A percentile compares a stretch with the other conserved stretches of the same genome.
phyloP scores from a whole-genome alignment of 1,140 invertebrate species.

The Colletes gigas region DNA sequence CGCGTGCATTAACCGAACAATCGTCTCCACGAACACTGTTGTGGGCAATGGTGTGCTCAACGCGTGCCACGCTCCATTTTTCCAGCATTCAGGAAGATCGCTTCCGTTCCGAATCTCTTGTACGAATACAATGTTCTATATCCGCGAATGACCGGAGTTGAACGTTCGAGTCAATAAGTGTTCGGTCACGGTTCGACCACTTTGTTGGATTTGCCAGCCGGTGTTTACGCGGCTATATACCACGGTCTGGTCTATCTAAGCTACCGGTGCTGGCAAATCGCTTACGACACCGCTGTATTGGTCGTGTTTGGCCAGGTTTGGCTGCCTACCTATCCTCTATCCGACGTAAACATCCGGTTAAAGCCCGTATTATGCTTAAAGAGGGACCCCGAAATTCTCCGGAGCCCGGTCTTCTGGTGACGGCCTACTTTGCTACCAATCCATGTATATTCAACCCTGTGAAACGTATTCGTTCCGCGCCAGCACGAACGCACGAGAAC shows the following conservation, averaged over 20 bases:
- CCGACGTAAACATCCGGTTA: constrained; percentile 39
- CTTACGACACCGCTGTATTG: constrained; percentile 10
- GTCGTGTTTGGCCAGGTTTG: constrained; percentile 16
- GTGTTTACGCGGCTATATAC: constrained; percentile 19
- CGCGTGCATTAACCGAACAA: too few relatives aligned
- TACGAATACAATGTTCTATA: not conserved
- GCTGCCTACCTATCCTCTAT: constrained; percentile 9
- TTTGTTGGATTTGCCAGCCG: constrained; percentile 10
- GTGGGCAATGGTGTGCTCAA: not conserved
- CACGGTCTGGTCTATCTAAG: constrained; percentile 6
- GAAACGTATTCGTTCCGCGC: not conserved
- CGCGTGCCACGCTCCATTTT: not conserved
- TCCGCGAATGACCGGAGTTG: not conserved
- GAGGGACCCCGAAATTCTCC: not conserved
- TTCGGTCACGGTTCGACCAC: constrained; percentile 8
- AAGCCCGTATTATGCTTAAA: constrained; percentile 12
- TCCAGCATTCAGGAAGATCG: not conserved
- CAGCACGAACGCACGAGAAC: not conserved
- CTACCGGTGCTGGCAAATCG: constrained; percentile 22
- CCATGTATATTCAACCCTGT: not conserved
- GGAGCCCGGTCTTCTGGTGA: not conserved
- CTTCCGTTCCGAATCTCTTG: not conserved
- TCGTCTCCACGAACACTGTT: too few relatives aligned
- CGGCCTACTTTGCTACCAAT: not conserved
- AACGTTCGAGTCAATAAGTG: constrained; percentile 23